phyloP scores from a whole-genome alignment of 2,113 vertebrate genomes.

The Nycticebus coucang region DNA sequence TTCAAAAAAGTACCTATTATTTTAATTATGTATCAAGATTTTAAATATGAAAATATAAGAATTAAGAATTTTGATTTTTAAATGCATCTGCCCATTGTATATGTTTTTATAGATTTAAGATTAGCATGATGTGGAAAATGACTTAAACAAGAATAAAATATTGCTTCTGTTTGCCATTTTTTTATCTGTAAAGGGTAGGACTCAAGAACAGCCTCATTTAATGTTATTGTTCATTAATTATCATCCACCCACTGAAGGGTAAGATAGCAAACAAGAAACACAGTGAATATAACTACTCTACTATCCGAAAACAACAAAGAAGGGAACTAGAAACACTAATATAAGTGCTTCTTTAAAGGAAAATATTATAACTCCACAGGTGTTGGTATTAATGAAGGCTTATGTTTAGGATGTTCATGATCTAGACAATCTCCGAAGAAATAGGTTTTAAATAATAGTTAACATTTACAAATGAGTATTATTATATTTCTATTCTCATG shows the following conservation, averaged over 20 bases:
- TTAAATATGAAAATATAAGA: conserved; percentile 1
- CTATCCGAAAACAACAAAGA: background rate
- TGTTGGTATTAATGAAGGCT: background rate
- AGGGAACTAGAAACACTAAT: background rate
- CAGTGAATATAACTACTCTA: background rate
- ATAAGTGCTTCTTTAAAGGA: background rate
- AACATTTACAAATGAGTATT: background rate
- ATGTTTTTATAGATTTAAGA: background rate
- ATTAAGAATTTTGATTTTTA: background rate
- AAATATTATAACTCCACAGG: background rate
- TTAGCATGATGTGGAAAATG: background rate
- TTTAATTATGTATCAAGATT: conserved; percentile 11
- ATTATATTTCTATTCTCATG: background rate
- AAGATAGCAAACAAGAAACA: background rate
- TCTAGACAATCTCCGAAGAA: background rate
- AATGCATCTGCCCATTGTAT: background rate
- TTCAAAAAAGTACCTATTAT: background rate
- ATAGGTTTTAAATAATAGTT: background rate
- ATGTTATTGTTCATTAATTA: background rate
- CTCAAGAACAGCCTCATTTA: background rate
- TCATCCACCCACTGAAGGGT: background rate
- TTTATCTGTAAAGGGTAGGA: background rate
- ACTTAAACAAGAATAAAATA: conserved; percentile 21
- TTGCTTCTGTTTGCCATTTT: background rate
- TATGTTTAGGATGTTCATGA: background rate